Percentiles rank a stretch among this genome's conserved stretches.
Conservation (phyloP, 2,113 vertebrate genomes). For the Hiodon tergisus region DNA sequence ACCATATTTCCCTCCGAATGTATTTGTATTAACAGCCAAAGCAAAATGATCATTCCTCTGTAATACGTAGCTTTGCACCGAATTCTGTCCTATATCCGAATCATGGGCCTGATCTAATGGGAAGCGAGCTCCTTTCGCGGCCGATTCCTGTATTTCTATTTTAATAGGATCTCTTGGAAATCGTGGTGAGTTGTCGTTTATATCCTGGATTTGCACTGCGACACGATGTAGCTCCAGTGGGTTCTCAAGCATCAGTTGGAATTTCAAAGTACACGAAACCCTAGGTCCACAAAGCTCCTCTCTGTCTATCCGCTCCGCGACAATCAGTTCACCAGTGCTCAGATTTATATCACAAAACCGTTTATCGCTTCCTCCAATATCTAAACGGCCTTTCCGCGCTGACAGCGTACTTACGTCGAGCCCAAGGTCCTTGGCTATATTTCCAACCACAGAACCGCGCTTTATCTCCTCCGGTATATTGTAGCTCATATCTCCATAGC, state of each 20-base stretch:
- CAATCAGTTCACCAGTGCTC: slow-evolving; percentile 28
- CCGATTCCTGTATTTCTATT: slow-evolving; percentile 20
- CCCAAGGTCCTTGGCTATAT: neutral
- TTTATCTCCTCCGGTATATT: too few species aligned
- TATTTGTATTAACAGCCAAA: slow-evolving; percentile 21
- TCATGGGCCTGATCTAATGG: too few species aligned
- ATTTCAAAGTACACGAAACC: slow-evolving; percentile 24
- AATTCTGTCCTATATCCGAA: too few species aligned
- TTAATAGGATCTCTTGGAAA: neutral
- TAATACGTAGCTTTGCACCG: too few species aligned
- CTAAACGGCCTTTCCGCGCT: slow-evolving; percentile 29
- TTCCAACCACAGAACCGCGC: neutral
- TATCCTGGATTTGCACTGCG: neutral
- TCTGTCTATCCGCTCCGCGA: slow-evolving; percentile 17
- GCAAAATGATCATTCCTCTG: too few species aligned
- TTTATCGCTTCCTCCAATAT: slow-evolving; percentile 28
- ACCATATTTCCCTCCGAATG: slow-evolving; percentile 22
- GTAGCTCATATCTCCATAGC: slow-evolving; percentile 24
- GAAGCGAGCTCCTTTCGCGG: slow-evolving; percentile 2
- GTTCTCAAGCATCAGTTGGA: slow-evolving; percentile 34
- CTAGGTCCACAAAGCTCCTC: slow-evolving; percentile 25
- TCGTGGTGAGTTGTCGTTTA: neutral
- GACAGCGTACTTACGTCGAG: slow-evolving; percentile 24
- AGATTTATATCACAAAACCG: slow-evolving; percentile 30
- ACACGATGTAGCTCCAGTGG: neutral